These are phyloP conservation scores for Leiothrix lutea DNA, from an alignment of 2,113 vertebrate genomes.

Conservation along the genomic window DNA sequence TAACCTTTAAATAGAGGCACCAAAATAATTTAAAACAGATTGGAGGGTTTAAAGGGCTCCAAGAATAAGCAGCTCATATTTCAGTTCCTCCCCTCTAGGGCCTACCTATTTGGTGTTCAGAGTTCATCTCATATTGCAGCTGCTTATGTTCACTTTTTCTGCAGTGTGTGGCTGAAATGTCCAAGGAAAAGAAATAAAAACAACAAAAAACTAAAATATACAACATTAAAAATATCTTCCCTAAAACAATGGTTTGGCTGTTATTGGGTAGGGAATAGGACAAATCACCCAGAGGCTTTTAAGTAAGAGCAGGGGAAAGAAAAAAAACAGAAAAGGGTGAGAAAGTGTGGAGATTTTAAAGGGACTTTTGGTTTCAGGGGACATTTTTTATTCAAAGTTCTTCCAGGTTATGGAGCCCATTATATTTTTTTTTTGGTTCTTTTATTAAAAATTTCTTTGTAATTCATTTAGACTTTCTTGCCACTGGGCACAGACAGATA, in stretches of 20 bases:
- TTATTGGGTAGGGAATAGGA: conserved; percentile 58
- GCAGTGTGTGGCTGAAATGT: conserved; percentile 18
- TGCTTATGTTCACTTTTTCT: conserved; percentile 65
- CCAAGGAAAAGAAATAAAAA: conserved; percentile 24
- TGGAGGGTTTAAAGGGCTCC: conserved; percentile 68
- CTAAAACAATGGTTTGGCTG: conserved; percentile 32
- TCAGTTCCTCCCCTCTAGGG: conserved; percentile 63
- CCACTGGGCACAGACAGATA: conserved; percentile 64
- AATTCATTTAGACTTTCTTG: conserved; percentile 60
- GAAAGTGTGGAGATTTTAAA: conserved; percentile 16
- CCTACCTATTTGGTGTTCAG: conserved; percentile 67
- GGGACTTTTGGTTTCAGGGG: conserved; percentile 34
- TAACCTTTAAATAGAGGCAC: conserved; percentile 72
- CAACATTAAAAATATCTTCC: conserved; percentile 50
- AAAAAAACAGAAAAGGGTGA: neutral
- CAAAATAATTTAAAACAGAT: conserved; percentile 76
- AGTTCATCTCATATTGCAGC: conserved; percentile 68
- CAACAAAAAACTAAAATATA: conserved; percentile 42
- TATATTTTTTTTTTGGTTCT: neutral
- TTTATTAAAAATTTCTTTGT: conserved; percentile 72
- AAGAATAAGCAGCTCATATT: conserved; percentile 62
- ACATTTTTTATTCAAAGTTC: conserved; percentile 57
- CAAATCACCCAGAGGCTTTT: conserved; percentile 61
- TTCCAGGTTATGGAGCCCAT: conserved; percentile 39
- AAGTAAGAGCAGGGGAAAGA: conserved; percentile 16